Evolutionary conservation across 2,113 vertebrate species (phyloP), one percentile per base, ranked within the genome.

Genomic region (Brachyhypopomus gauderio): DNA sequence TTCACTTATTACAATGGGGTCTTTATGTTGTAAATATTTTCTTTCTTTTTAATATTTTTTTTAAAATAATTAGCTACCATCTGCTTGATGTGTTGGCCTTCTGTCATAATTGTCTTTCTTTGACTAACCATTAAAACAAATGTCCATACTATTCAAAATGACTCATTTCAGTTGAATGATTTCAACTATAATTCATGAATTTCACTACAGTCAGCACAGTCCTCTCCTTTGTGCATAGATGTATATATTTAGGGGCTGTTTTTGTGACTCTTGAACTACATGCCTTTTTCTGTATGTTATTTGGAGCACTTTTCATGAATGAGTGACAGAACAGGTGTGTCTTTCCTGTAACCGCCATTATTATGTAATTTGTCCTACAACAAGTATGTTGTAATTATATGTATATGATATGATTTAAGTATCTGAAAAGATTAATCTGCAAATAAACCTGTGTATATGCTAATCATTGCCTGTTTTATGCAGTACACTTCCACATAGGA

Each of bases 361-460:
- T 58, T 12, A 20, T 77, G 36, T 23, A 71, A 20, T 48, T 20
- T 41, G 12, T 70, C 52, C 67, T 78, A 45, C 62, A 76, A 45
- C 22, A 63, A 63, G n/a, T 45, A 22, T 77, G 41, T 30, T 64
- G 60, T 76, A 64, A 76, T 64, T 30, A 64, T 11, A 14, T 66
- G 41, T 77, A 25, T 67, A 30, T 9, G 41, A 41, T 62, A 64
- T 67, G 64, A 67, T 38, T 69, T 34, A 69, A 67, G 23, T 5
- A 7, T 62, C 52, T 56, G 25, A 58, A 78, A 67, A 55, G 12
- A 77, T 55, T 55, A n/a, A 77, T 34, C 27, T 58, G 27, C 14
- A 55, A 78, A 78, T 78, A 78, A 78, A 78, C 23, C 25, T 67
- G 19, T 69, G 48, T 22, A 22, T 70, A 59, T 59, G 16, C 8